Conservation (phyloP, 2,797 vertebrate species). For the Malacoraja senta region DNA sequence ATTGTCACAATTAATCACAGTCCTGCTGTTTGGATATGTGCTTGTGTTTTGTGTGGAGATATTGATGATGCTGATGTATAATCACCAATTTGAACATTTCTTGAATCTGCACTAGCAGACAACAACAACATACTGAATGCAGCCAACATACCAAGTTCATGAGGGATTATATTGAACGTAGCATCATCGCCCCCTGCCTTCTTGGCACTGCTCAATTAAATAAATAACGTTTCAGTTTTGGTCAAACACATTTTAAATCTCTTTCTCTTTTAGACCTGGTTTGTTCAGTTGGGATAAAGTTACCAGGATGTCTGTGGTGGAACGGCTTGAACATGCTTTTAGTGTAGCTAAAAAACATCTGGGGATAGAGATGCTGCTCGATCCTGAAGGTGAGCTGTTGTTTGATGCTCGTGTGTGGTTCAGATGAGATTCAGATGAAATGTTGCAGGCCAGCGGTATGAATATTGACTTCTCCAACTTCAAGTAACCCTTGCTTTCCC, state of each 20-base stretch:
- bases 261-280: slow-evolving; percentile 64
- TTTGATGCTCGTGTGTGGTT: neutral
- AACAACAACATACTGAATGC: neutral
- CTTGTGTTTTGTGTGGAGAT: neutral
- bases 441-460: too few relatives aligned
- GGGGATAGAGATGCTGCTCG: slow-evolving; percentile 83
- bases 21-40: neutral
- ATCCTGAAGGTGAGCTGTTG: slow-evolving; percentile 78
- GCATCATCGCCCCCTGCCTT: neutral
- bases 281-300: slow-evolving; percentile 81
- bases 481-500: too few relatives aligned
- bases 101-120: neutral
- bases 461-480: too few relatives aligned
- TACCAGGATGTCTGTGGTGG: slow-evolving; percentile 61
- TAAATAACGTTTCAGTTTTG: neutral
- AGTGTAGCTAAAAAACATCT: slow-evolving; percentile 77
- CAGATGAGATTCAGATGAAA: neutral
- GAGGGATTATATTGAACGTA: neutral
- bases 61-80: neutral
- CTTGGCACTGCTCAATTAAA: too few relatives aligned
- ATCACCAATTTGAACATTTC: neutral
- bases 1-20: neutral
- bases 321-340: slow-evolving; percentile 86
- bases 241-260: slow-evolving; percentile 20
- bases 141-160: too few relatives aligned